These are phyloP conservation scores for Prolemur simus DNA, from an alignment of 2,113 vertebrate species.

Conservation along the genomic window DNA sequence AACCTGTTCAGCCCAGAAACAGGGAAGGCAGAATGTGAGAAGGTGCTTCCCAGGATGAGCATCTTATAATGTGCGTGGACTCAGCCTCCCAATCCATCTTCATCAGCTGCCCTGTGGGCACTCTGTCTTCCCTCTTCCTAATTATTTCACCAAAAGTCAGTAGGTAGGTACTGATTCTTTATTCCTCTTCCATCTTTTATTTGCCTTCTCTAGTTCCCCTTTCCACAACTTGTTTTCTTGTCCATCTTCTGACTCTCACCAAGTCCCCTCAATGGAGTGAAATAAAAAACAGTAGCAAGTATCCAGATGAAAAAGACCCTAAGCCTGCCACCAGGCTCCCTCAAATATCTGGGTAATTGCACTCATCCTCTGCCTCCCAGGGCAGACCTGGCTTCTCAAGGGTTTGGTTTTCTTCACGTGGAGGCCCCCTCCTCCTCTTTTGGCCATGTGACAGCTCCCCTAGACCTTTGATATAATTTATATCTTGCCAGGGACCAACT, in stretches of 20 bases:
- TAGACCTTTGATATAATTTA: slow-evolving; percentile 75
- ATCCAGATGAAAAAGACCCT: slow-evolving; percentile 31
- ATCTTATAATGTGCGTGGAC: not conserved
- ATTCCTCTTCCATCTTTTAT: not conserved
- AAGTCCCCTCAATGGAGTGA: not conserved
- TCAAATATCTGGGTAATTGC: slow-evolving; percentile 49
- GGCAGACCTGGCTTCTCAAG: slow-evolving; percentile 50
- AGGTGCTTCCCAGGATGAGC: not conserved
- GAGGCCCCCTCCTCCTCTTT: slow-evolving; percentile 48
- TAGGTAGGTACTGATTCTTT: not conserved
- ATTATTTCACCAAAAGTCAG: not conserved
- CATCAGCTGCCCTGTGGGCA: not conserved
- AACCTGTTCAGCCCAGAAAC: not conserved
- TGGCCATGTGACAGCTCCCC: slow-evolving; percentile 60
- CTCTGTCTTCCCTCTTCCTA: not conserved
- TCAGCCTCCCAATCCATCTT: not conserved
- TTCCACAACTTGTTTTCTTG: not conserved
- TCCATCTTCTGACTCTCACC: slow-evolving; percentile 3
- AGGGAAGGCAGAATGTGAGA: not conserved
- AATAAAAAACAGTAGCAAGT: slow-evolving; percentile 45
- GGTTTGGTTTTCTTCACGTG: slow-evolving; percentile 61
- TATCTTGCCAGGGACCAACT: slow-evolving; percentile 76
- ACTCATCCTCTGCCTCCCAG: slow-evolving; percentile 31
- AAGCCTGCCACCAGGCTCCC: not conserved
- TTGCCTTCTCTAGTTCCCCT: not conserved